Evolutionary conservation across 2,797 vertebrate genomes (phyloP).

Genomic region (Siniperca obscura): DNA sequence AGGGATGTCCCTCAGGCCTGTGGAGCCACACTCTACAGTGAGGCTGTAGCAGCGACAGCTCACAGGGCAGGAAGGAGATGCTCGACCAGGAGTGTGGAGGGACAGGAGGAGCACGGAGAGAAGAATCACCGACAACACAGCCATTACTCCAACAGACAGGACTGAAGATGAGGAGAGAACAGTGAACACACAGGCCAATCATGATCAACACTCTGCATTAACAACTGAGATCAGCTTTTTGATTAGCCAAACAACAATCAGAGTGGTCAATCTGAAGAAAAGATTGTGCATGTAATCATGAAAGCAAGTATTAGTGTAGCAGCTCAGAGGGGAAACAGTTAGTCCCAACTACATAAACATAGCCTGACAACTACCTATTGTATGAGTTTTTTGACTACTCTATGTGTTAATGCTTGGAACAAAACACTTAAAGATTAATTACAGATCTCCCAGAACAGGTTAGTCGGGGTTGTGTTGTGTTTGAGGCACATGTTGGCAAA

Average conservation of each 20-base stretch:
- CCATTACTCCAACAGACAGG: slow-evolving; percentile 54
- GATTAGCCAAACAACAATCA: neutral
- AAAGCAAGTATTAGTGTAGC: neutral
- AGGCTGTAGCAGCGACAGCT: slow-evolving; percentile 90
- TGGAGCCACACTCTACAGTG: slow-evolving; percentile 90
- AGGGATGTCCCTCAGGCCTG: slow-evolving; percentile 81
- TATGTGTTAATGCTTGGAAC: too few relatives aligned
- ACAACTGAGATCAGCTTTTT: neutral
- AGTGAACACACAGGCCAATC: neutral
- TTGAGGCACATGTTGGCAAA: neutral
- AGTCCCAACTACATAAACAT: neutral
- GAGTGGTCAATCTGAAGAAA: neutral
- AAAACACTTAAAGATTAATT: neutral
- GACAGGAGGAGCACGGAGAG: slow-evolving; percentile 65
- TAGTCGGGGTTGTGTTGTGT: neutral
- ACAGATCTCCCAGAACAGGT: neutral
- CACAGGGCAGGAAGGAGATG: slow-evolving; percentile 77
- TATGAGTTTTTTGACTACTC: too few relatives aligned
- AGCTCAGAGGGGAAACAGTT: too few relatives aligned
- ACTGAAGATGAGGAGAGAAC: slow-evolving; percentile 31
- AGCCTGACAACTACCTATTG: neutral
- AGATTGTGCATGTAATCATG: neutral
- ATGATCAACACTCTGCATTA: neutral
- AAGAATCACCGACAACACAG: slow-evolving; percentile 42
- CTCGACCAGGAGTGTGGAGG: slow-evolving; percentile 38